Percentiles rank a stretch among this genome's conserved stretches.
These are phyloP conservation scores for Ochotona curzoniae DNA, from an alignment of 2,113 vertebrate genomes.

Conservation along the genomic window DNA sequence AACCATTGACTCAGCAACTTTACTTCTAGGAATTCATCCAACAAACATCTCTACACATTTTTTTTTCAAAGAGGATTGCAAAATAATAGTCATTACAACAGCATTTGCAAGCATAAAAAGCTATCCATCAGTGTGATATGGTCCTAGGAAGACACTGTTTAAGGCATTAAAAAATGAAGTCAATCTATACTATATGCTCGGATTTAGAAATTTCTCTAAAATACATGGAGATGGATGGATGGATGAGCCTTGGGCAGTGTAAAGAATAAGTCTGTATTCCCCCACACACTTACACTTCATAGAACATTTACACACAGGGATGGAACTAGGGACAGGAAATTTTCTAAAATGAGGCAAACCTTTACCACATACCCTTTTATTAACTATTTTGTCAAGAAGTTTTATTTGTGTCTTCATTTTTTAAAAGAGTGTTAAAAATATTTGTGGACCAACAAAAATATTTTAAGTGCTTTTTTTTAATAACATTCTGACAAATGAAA, in stretches of 20 bases:
- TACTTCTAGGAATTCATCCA: conserved; percentile 62
- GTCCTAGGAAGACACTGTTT: not conserved
- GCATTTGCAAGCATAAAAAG: conserved; percentile 36
- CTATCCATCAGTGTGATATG: not conserved
- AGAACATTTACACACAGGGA: not conserved
- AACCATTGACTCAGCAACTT: conserved; percentile 47
- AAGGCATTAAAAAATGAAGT: not conserved
- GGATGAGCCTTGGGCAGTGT: not conserved
- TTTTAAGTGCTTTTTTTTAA: conserved; percentile 20
- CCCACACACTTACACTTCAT: too few species aligned
- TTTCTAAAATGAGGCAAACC: not conserved
- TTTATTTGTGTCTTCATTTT: not conserved
- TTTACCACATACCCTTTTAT: not conserved
- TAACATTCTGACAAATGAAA: not conserved
- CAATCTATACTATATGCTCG: not conserved
- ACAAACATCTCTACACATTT: not conserved
- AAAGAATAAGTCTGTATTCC: too few species aligned
- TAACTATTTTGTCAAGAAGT: not conserved
- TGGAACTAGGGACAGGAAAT: not conserved
- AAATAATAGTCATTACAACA: conserved; percentile 13
- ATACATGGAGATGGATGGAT: not conserved
- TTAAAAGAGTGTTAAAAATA: conserved; percentile 23
- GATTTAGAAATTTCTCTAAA: conserved; percentile 20
- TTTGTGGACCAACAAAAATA: not conserved
- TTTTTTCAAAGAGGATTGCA: conserved; percentile 19